Evolutionary conservation across 2,797 vertebrate genomes (phyloP), one percentile per base, ranked within the genome.

Genomic region (Xiphorhynchus erythropygius): DNA sequence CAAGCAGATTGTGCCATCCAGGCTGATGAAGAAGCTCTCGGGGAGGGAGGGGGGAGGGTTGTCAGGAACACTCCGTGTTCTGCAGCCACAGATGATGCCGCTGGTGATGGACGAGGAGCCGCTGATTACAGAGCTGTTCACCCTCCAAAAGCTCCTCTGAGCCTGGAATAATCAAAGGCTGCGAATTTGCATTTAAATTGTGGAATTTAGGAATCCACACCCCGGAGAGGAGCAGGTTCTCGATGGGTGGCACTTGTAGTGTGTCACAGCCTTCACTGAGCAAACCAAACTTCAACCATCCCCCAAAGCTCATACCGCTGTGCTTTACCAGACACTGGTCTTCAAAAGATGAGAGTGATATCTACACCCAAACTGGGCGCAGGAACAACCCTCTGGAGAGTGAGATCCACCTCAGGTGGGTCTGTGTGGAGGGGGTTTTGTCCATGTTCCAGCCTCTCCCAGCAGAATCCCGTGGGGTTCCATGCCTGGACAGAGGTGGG

Each of bases 1-100:
- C 35, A 59, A 81, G 79, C 65, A 68, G 79, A 42, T 24, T 62
- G 91, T 30, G 50, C 49, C 5, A 1, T 33, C 60, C 70, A 14
- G 75, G 37, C 33, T 88, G 84, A 88, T 90, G 69, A 46, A 82
- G 76, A 69, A 84, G 75, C 33, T 78, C 69, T 42, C 50, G 39
- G 70, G 60, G 62, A 85, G 46, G 33, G 37, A 28, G 28, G 8
- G 8, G 35, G 50, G 67, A 50, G 56, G 18, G 19, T 41, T 62
- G 46, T 41, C 87, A 28, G 37, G 50, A 85, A 32, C 7, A 41
- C 74, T 30, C 28, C 49, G 47, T 18, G 47, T 50, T 23, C 55
- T 32, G 55, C 55, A 57, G 55, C 55, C 41, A 37, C 46, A 27
- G 75, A 64, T 60, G 41, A 78, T 46, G n/a, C 67, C 60, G 13